A percentile compares a stretch with the other conserved stretches of the same genome.
Evolutionary conservation across 2,888 invertebrate genomes (phyloP).

Genomic region (Caenorhabditis sinica): DNA sequence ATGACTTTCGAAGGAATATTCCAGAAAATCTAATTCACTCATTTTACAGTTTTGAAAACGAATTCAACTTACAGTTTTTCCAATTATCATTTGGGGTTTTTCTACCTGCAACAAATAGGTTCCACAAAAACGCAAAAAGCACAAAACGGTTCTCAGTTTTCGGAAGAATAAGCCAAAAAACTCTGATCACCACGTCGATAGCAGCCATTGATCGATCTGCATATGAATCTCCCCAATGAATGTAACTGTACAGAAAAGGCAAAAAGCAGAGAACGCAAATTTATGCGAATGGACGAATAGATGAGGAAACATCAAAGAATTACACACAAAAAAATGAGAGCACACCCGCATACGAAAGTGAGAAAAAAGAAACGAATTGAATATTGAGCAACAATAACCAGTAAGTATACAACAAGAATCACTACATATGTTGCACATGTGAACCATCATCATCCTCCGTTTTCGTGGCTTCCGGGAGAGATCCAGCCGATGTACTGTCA

Average conservation of each 20-base stretch:
- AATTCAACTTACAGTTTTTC: constrained; percentile 12
- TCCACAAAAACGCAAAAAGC: constrained; percentile 34
- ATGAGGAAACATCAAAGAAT: constrained; percentile 12
- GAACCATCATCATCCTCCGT: constrained; percentile 43
- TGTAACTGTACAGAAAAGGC: constrained; percentile 6
- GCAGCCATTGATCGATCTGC: constrained; percentile 23
- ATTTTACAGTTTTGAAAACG: background rate
- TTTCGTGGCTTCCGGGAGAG: constrained; percentile 4
- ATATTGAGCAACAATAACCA: constrained; percentile 14
- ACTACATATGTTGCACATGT: constrained; percentile 50
- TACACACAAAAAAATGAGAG: constrained; percentile 36
- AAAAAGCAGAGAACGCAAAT: constrained; percentile 32
- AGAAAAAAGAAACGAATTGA: constrained; percentile 38
- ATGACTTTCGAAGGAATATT: background rate
- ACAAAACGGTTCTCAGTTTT: constrained; percentile 39
- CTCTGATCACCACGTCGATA: background rate
- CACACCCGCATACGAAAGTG: constrained; percentile 46
- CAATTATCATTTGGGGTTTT: background rate
- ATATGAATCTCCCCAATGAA: background rate
- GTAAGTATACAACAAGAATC: background rate
- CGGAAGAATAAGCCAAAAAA: constrained; percentile 15
- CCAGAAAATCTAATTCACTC: background rate
- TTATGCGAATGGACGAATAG: constrained; percentile 31
- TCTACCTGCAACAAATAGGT: constrained; percentile 11
- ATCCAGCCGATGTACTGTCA: constrained; percentile 20